Evolutionary conservation across 2,113 vertebrate genomes (phyloP).

Genomic region (Plecotus auritus): DNA sequence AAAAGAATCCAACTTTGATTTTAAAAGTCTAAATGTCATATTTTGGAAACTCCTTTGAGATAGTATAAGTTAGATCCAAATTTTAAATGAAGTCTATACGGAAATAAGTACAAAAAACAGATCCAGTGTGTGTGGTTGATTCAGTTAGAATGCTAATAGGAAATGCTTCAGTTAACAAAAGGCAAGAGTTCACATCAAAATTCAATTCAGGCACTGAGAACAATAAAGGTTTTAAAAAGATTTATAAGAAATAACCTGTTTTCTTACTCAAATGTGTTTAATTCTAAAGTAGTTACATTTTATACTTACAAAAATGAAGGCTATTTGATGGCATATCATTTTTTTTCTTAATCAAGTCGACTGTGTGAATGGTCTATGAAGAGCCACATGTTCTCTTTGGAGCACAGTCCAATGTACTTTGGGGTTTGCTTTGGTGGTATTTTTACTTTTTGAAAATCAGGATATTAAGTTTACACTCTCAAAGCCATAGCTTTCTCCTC

Average conservation of each 20-base stretch:
- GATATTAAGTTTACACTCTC: not conserved
- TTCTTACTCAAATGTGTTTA: not conserved
- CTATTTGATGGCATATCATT: not conserved
- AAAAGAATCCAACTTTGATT: not conserved
- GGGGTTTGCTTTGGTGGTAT: not conserved
- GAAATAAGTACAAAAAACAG: constrained; percentile 33
- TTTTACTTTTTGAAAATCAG: not conserved
- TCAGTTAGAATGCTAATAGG: constrained; percentile 29
- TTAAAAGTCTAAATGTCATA: not conserved
- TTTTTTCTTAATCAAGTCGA: not conserved
- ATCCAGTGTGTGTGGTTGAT: not conserved
- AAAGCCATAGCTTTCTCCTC: not conserved
- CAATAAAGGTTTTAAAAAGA: not conserved
- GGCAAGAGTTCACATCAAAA: not conserved
- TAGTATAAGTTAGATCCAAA: not conserved
- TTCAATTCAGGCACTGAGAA: not conserved
- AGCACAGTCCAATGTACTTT: not conserved
- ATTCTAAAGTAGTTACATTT: not conserved
- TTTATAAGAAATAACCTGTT: not conserved
- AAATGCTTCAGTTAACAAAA: constrained; percentile 32
- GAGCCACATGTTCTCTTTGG: not conserved
- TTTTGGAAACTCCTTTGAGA: not conserved
- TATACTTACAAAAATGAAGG: not conserved
- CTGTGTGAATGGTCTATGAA: not conserved
- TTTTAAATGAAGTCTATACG: not conserved